Conservation (phyloP, 2,797 vertebrate genomes). For the Agapornis canus region DNA sequence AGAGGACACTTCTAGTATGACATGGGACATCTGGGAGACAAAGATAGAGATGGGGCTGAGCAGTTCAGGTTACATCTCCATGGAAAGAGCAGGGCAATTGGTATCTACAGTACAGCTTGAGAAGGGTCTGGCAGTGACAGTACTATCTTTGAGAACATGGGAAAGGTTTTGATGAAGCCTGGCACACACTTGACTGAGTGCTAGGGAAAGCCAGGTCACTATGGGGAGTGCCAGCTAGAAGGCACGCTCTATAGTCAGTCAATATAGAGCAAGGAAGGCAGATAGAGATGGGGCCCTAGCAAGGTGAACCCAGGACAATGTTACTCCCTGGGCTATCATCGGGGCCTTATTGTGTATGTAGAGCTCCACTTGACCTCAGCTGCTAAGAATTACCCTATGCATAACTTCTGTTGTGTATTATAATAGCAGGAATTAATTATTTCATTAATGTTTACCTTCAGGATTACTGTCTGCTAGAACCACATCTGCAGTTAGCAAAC, state of each 20-base stretch:
- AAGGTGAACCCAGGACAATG: background rate
- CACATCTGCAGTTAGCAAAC: background rate
- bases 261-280: background rate
- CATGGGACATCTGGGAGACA: background rate
- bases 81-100: background rate
- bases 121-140: background rate
- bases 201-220: background rate
- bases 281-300: background rate
- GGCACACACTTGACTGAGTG: background rate
- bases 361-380: background rate
- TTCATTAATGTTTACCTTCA: background rate
- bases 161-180: background rate
- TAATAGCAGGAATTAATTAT: background rate
- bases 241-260: background rate
- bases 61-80: background rate
- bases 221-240: background rate
- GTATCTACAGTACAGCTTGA: background rate
- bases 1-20: background rate
- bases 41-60: background rate
- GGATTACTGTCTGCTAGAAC: background rate
- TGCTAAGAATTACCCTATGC: background rate
- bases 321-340: background rate
- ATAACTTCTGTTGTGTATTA: background rate
- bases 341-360: rapidly evolving
- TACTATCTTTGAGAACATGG: background rate